Percentiles rank a stretch among this genome's conserved stretches.
Conservation (phyloP, 2,797 vertebrate species). For the Podarcis siculus region DNA sequence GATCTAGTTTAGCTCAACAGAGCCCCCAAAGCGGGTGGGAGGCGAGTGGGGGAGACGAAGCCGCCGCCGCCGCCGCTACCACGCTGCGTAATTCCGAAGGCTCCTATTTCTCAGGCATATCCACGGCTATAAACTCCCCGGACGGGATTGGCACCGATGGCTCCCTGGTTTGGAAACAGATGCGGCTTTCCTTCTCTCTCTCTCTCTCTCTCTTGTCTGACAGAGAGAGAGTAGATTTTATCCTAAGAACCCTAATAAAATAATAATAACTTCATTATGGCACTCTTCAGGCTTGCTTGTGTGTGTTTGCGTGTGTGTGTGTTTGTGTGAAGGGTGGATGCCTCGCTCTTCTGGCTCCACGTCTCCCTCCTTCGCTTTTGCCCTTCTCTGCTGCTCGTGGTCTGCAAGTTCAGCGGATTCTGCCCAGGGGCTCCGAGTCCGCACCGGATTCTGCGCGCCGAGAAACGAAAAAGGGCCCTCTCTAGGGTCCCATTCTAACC, state of each 20-base stretch:
- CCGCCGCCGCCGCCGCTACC: background rate
- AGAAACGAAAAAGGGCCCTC: conserved; percentile 22
- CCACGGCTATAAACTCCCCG: background rate
- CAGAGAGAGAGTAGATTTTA: conserved; percentile 37
- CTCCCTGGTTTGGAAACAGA: conserved; percentile 20
- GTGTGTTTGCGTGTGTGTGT: conserved; percentile 22
- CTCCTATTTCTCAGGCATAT: background rate
- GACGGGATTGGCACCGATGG: background rate
- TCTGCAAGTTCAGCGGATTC: conserved; percentile 59
- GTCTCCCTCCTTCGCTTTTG: conserved; percentile 7
- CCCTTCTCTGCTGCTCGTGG: conserved; percentile 34
- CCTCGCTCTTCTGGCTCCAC: conserved; percentile 48
- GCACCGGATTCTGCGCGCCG: conserved; percentile 26
- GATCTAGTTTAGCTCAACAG: background rate
- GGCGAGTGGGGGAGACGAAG: too few species aligned
- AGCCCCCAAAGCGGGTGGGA: background rate
- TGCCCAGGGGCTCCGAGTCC: conserved; percentile 35
- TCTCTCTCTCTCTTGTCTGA: background rate
- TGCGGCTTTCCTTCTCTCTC: conserved; percentile 18
- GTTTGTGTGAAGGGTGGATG: conserved; percentile 5
- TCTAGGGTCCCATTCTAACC: background rate
- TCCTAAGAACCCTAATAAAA: conserved; percentile 68
- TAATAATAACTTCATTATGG: conserved; percentile 70
- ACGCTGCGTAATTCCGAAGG: too few species aligned
- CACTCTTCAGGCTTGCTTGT: conserved; percentile 45